Conservation (phyloP, 2,888 invertebrate species). For the Ornithoptera priamus region DNA sequence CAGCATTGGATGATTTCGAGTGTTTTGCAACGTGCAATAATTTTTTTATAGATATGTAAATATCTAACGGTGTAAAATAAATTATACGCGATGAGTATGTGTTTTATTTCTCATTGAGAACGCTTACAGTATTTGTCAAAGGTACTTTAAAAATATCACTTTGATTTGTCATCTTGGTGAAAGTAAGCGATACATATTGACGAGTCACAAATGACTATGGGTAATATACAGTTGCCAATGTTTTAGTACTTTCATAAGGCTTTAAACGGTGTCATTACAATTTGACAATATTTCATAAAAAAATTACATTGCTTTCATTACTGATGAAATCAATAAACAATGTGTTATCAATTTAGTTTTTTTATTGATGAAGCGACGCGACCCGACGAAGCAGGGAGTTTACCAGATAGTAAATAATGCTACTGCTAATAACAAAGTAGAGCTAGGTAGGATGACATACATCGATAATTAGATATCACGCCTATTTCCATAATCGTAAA, state of each 20-base stretch:
- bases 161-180: constrained; percentile 3
- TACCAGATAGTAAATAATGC: too few relatives aligned
- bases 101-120: constrained; percentile 12
- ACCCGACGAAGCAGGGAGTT: too few relatives aligned
- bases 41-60: constrained; percentile 25
- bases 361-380: too few relatives aligned
- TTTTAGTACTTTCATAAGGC: background rate
- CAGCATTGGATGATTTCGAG: constrained; percentile 14
- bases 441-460: too few relatives aligned
- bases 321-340: background rate
- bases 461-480: too few relatives aligned
- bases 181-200: background rate
- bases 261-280: background rate
- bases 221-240: background rate
- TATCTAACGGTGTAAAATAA: constrained; percentile 28
- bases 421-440: too few relatives aligned
- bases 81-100: constrained; percentile 9
- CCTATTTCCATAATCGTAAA: too few relatives aligned
- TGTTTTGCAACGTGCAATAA: constrained; percentile 27
- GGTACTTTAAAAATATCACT: background rate
- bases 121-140: background rate
- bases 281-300: background rate
- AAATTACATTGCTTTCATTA: background rate
- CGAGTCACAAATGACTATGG: background rate
- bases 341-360: background rate